Evolutionary conservation across 2,113 vertebrate genomes (phyloP), one percentile per base, ranked within the genome.

Genomic region (Ariopsis seemanni): DNA sequence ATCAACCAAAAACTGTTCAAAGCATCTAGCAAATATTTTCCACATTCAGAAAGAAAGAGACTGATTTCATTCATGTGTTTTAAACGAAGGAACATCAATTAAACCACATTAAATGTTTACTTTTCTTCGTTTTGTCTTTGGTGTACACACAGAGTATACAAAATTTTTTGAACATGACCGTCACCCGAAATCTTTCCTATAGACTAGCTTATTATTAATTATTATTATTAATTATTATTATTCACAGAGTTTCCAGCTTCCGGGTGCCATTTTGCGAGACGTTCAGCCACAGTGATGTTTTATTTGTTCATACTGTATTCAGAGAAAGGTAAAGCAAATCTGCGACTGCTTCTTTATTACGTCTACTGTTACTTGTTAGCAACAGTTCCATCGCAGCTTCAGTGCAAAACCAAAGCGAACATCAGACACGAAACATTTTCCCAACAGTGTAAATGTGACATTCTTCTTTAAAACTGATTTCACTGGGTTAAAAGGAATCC

Each of bases 401-500:
- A 27, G 75, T 55, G 75, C 74, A 77, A n/a, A 53, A 77, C 74
- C n/a, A n/a, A 27, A 1, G 12, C 50, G 1, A 17, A 17, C 75
- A 7, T 78, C 75, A 17, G 77, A 79, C 52, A 57, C n/a, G 9
- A 2, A 30, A 30, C 2, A 1, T 18, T 55, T 57, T 17, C 57
- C n/a, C 57, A 55, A 79, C 30, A 30, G 53, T 30, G 53, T 30
- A 30, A 57, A 79, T 30, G 14, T 30, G 75, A 53, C 20, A 77
- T 53, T 79, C 57, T 57, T 60, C 8, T 42, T 81, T 27, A 18
- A 50, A 63, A 1, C 34, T 14, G 9, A 71, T 57, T 69, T 83
- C 25, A 69, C 14, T 9, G 48, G 69, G 5, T 80, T 80, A 79
- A 82, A 87, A 42, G 50, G 79, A 85, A 78, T 77, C 34, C 48